These are phyloP conservation scores for Halcyon badia DNA, from an alignment of 2,797 vertebrate genomes.

Conservation along the genomic window DNA sequence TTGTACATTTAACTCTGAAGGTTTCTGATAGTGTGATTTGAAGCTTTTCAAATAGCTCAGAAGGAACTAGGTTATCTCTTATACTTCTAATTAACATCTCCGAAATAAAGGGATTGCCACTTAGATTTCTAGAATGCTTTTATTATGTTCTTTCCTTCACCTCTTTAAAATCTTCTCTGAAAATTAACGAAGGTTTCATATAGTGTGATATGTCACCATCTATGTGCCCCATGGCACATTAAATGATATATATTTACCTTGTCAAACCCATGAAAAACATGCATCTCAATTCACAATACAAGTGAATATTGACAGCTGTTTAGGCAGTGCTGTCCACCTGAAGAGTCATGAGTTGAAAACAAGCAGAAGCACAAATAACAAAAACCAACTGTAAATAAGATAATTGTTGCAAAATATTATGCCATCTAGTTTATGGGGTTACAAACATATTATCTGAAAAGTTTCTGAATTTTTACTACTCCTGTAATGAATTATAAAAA, in stretches of 20 bases:
- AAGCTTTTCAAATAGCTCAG: neutral
- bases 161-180: neutral
- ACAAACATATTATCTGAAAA: neutral
- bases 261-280: neutral
- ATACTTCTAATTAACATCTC: neutral
- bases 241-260: slow-evolving; percentile 18
- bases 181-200: neutral
- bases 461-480: neutral
- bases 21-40: neutral
- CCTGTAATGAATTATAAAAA: neutral
- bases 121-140: neutral
- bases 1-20: neutral
- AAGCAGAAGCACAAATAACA: neutral
- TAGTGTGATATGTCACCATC: neutral
- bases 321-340: neutral
- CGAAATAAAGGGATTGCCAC: neutral
- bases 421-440: neutral
- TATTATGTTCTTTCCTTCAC: neutral
- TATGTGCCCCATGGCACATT: neutral
- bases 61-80: neutral
- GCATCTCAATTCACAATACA: neutral
- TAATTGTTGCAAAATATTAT: neutral
- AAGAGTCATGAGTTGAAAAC: neutral
- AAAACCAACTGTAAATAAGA: neutral
- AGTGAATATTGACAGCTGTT: neutral